Percentiles rank a stretch among this genome's conserved stretches.
These are phyloP conservation scores for Aphelinus certus DNA, from an alignment of 1,140 invertebrate species.

Conservation along the genomic window DNA sequence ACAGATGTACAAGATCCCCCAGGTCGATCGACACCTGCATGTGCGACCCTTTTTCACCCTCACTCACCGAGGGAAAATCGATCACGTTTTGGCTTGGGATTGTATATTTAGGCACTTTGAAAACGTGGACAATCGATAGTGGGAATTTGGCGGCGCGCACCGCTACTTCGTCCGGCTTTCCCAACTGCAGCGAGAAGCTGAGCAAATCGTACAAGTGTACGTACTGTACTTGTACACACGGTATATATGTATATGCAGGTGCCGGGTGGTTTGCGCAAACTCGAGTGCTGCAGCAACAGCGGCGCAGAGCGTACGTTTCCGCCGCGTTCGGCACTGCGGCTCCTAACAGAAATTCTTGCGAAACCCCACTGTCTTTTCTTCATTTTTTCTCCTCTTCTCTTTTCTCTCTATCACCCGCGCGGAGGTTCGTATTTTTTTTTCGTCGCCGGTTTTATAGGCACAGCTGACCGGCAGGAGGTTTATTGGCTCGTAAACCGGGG, in stretches of 20 bases:
- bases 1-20: no score
- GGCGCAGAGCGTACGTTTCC: slow-evolving; percentile 9
- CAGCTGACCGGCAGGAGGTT: no score
- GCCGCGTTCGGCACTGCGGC: neutral
- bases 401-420: neutral
- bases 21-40: no score
- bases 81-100: no score
- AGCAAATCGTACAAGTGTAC: neutral
- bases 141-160: no score
- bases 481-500: no score
- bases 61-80: no score
- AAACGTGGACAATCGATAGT: no score
- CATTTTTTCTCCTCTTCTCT: neutral
- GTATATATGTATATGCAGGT: neutral
- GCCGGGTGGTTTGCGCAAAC: neutral
- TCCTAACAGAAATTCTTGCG: slow-evolving; percentile 1
- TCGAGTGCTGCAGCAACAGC: slow-evolving; percentile 1
- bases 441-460: neutral
- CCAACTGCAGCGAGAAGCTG: neutral
- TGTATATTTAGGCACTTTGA: no score
- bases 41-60: no score
- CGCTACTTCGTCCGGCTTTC: no score
- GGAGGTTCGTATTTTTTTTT: neutral
- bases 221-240: no score
- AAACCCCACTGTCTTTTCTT: neutral